Conservation (phyloP, 2,113 vertebrate genomes). For the Ceyx melanurus region DNA sequence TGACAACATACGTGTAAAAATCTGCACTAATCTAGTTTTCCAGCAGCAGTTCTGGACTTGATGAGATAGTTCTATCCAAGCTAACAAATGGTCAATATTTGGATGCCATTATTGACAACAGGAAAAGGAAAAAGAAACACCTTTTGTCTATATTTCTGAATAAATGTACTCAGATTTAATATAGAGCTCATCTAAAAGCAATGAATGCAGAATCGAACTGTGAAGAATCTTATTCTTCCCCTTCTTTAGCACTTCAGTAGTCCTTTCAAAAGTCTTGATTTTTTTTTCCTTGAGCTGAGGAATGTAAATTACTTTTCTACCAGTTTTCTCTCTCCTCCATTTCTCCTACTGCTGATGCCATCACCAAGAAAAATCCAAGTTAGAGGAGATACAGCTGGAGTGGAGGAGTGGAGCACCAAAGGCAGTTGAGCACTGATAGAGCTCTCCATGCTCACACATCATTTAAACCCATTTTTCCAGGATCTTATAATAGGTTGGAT, state of each 20-base stretch:
- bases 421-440: accelerated
- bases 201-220: slow-evolving; percentile 1
- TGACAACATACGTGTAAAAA: background rate
- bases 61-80: background rate
- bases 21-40: background rate
- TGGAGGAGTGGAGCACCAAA: background rate
- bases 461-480: background rate
- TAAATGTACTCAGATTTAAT: background rate
- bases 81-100: background rate
- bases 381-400: background rate
- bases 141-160: background rate
- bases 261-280: background rate
- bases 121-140: background rate
- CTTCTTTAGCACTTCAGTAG: slow-evolving; percentile 32
- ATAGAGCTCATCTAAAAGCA: background rate
- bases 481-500: background rate
- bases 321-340: background rate
- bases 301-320: background rate
- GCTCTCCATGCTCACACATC: accelerated
- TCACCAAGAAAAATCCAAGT: background rate
- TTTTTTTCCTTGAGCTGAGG: background rate
- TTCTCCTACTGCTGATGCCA: background rate
- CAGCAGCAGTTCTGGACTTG: background rate
- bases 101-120: background rate
- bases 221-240: background rate